Evolutionary conservation across 2,888 invertebrate species (phyloP).

Genomic region (Blastobasis lacticolella): DNA sequence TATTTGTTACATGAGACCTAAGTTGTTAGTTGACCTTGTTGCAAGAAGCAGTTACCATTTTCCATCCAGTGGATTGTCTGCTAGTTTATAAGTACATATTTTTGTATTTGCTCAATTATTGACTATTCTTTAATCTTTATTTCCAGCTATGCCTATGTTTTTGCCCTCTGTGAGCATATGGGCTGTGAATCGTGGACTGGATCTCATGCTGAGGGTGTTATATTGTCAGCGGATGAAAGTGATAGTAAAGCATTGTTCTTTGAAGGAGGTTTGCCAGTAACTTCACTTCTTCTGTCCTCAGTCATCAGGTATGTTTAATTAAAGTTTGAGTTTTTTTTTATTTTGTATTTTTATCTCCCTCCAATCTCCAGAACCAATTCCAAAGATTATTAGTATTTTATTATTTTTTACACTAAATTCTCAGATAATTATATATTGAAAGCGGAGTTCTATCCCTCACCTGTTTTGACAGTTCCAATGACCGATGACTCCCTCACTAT

Average conservation of each 20-base stretch:
- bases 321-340: neutral
- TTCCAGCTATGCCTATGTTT: conserved; percentile 86
- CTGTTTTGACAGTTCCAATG: too few relatives aligned
- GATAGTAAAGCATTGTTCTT: conserved; percentile 92
- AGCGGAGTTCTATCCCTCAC: too few relatives aligned
- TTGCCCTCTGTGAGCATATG: conserved; percentile 86
- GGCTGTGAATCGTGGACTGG: conserved; percentile 76
- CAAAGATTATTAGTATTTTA: too few relatives aligned
- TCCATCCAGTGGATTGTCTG: too few relatives aligned
- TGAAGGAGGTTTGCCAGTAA: conserved; percentile 91
- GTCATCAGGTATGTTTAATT: conserved; percentile 49
- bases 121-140: neutral
- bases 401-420: too few relatives aligned
- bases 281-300: conserved; percentile 76
- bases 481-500: too few relatives aligned
- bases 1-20: too few relatives aligned
- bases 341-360: neutral
- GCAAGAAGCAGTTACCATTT: too few relatives aligned
- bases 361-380: too few relatives aligned
- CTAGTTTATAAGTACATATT: too few relatives aligned
- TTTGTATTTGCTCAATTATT: neutral
- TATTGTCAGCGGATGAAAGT: conserved; percentile 96
- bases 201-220: conserved; percentile 91
- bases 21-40: too few relatives aligned
- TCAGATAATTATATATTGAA: too few relatives aligned